Evolutionary conservation across 2,797 vertebrate genomes (phyloP).

Genomic region (Danio kyathit): DNA sequence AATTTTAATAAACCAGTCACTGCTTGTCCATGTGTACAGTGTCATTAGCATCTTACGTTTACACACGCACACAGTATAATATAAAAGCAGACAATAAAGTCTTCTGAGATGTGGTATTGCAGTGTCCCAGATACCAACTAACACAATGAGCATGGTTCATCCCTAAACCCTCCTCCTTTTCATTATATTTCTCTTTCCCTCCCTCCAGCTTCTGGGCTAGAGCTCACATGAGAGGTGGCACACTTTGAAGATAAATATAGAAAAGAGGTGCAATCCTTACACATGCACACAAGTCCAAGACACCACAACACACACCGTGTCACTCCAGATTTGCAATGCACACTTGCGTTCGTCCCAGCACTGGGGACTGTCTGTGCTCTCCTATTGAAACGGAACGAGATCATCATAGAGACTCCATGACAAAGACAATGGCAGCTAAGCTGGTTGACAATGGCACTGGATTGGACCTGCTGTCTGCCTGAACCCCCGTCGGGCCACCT

Average conservation of each 20-base stretch:
- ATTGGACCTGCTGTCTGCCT: constrained; percentile 50
- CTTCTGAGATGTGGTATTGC: constrained; percentile 48
- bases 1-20: not conserved
- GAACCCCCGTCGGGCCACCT: constrained; percentile 38
- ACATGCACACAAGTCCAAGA: constrained; percentile 49
- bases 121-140: constrained; percentile 61
- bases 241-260: constrained; percentile 89
- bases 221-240: constrained; percentile 93
- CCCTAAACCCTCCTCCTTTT: constrained; percentile 57
- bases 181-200: constrained; percentile 20
- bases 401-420: constrained; percentile 40
- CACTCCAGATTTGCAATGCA: constrained; percentile 37
- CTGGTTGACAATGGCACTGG: constrained; percentile 40
- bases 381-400: constrained; percentile 50
- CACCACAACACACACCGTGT: constrained; percentile 47
- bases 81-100: constrained; percentile 41
- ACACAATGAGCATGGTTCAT: constrained; percentile 55
- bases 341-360: constrained; percentile 11
- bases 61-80: constrained; percentile 1
- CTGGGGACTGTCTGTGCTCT: constrained; percentile 28
- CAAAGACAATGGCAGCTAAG: constrained; percentile 47
- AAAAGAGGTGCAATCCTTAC: constrained; percentile 82
- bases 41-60: constrained; percentile 15
- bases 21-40: not conserved
- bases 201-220: constrained; percentile 83